Evolutionary conservation across 2,797 vertebrate species (phyloP).

Genomic region (Propithecus perrieri): DNA sequence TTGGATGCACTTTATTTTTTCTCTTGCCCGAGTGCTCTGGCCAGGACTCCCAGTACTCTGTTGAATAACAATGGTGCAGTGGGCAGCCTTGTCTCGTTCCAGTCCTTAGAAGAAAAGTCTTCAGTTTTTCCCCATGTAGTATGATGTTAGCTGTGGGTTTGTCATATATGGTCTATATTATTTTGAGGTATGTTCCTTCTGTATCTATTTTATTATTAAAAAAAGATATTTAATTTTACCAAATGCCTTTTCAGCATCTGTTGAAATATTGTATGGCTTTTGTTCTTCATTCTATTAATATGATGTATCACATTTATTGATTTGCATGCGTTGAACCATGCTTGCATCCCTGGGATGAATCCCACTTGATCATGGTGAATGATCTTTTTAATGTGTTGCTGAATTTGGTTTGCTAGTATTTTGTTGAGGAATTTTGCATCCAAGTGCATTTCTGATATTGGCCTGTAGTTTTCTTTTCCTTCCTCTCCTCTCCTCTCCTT

Average conservation of each 20-base stretch:
- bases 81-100: background rate
- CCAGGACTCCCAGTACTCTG: background rate
- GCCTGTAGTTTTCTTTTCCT: background rate
- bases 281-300: background rate
- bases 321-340: background rate
- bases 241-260: background rate
- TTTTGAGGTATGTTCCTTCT: background rate
- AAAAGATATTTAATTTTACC: background rate
- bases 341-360: background rate
- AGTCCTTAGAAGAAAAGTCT: background rate
- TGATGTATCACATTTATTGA: background rate
- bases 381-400: background rate
- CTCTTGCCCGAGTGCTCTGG: background rate
- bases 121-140: background rate
- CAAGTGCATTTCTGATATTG: background rate
- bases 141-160: background rate
- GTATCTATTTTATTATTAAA: too few species aligned
- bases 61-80: background rate
- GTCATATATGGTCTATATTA: background rate
- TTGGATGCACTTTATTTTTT: background rate
- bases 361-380: background rate
- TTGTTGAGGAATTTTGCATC: background rate
- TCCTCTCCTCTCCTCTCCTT: fast-evolving
- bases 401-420: background rate
- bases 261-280: background rate